Evolutionary conservation across 2,888 invertebrate species (phyloP).

Genomic region (Cheilosia urbana): DNA sequence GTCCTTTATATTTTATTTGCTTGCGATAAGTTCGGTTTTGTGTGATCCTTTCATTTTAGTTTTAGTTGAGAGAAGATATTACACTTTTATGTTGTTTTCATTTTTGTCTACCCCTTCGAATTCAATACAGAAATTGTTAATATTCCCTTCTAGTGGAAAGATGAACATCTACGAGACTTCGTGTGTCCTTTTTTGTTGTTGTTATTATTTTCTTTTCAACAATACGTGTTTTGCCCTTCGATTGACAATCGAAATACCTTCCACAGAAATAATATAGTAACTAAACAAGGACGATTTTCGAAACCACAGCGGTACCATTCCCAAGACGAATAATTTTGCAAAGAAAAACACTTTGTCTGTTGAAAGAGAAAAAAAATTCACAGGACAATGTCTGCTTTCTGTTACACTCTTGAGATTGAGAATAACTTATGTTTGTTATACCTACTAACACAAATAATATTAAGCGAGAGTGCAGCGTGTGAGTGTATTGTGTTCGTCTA

Average conservation of each 20-base stretch:
- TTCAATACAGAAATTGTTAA: constrained; percentile 14
- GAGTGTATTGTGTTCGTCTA: constrained; percentile 74
- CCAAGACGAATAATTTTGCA: not conserved
- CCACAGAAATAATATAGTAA: constrained; percentile 57
- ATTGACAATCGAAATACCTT: constrained; percentile 30
- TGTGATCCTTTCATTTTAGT: constrained; percentile 67
- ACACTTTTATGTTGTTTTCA: constrained; percentile 54
- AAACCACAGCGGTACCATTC: constrained; percentile 27
- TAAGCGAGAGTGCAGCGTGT: constrained; percentile 74
- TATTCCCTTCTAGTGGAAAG: constrained; percentile 45
- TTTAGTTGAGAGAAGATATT: constrained; percentile 51
- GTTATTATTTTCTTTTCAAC: constrained; percentile 73
- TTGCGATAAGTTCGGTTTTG: constrained; percentile 66
- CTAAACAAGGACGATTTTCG: constrained; percentile 77
- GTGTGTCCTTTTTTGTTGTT: constrained; percentile 77
- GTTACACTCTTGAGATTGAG: constrained; percentile 42
- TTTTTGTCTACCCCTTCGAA: constrained; percentile 22
- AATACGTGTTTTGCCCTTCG: constrained; percentile 38
- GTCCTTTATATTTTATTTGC: constrained; percentile 74
- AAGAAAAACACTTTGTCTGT: constrained; percentile 45
- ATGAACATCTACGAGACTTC: constrained; percentile 65
- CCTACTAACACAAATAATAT: constrained; percentile 65
- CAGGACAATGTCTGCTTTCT: constrained; percentile 44
- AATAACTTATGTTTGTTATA: constrained; percentile 65
- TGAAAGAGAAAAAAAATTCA: constrained; percentile 61